These are phyloP conservation scores for Achroia grisella DNA, from an alignment of 1,140 invertebrate species.

Conservation along the genomic window DNA sequence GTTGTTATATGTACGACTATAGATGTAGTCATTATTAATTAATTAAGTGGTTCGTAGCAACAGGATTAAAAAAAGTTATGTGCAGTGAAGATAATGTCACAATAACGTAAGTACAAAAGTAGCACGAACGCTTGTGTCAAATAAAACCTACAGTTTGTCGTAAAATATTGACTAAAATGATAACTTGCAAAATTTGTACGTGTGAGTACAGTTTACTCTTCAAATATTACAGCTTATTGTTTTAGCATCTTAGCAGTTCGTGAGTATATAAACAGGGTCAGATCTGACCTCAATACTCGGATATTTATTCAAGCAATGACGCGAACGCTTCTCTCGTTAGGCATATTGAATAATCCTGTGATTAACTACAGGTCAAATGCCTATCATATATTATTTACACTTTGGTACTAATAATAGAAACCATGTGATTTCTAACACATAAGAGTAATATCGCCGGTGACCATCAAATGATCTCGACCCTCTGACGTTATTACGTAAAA, in stretches of 20 bases:
- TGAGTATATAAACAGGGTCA: conserved; percentile 41
- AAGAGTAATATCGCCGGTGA: conserved; percentile 8
- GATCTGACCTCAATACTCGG: conserved; percentile 57
- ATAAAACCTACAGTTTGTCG: not conserved
- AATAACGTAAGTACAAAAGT: too few relatives aligned
- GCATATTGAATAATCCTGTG: conserved; percentile 29
- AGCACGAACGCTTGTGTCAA: conserved; percentile 4
- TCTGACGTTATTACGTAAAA: conserved; percentile 45
- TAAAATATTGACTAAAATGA: conserved; percentile 30
- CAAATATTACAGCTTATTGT: conserved; percentile 51
- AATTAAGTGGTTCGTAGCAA: too few relatives aligned
- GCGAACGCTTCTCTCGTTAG: conserved; percentile 34
- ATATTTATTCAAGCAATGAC: conserved; percentile 49
- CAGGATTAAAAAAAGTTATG: too few relatives aligned
- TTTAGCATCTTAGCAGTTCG: conserved; percentile 37
- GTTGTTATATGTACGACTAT: too few relatives aligned
- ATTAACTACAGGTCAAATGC: conserved; percentile 9
- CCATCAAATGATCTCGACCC: conserved; percentile 30
- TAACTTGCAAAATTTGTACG: conserved; percentile 24
- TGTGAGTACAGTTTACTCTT: conserved; percentile 23
- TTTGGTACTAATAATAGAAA: too few relatives aligned
- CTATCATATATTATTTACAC: not conserved
- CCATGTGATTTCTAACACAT: not conserved
- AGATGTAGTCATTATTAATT: too few relatives aligned
- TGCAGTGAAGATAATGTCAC: too few relatives aligned